Percentiles rank a stretch among this genome's conserved stretches.
phyloP scores from a whole-genome alignment of 2,888 invertebrate genomes.

The Macropis europaea region DNA sequence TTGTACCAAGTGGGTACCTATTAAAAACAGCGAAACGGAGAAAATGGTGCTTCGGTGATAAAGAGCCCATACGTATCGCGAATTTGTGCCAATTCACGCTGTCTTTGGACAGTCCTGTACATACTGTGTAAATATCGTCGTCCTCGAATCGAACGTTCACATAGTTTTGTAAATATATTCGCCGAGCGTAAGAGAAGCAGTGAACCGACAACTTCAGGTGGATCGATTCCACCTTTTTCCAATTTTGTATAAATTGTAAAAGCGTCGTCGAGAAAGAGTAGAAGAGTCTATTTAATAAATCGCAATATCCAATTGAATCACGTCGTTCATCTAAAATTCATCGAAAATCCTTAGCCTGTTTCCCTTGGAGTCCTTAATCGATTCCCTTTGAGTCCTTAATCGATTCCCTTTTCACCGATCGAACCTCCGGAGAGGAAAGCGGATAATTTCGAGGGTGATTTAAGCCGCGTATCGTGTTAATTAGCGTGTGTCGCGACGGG shows the following conservation, averaged over 20 bases:
- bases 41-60: background rate
- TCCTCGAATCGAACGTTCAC: too few relatives aligned
- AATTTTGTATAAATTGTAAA: conserved; percentile 77
- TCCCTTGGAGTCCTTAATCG: too few relatives aligned
- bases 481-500: background rate
- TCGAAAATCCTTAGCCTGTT: too few relatives aligned
- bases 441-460: too few relatives aligned
- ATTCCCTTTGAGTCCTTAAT: background rate
- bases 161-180: too few relatives aligned
- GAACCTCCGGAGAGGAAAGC: background rate
- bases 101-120: conserved; percentile 6
- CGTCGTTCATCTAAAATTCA: too few relatives aligned
- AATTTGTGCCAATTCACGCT: conserved; percentile 48
- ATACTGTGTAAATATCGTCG: conserved; percentile 24
- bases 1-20: background rate
- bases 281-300: conserved; percentile 74
- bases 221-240: conserved; percentile 45
- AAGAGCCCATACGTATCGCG: conserved; percentile 1
- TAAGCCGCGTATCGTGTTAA: conserved; percentile 1
- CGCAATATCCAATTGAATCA: conserved; percentile 50
- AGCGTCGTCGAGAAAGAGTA: conserved; percentile 54
- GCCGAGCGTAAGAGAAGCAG: background rate
- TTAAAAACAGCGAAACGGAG: background rate
- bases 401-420: background rate
- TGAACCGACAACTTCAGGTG: too few relatives aligned